A percentile compares a stretch with the other conserved stretches of the same genome.
These are phyloP conservation scores for Tapirus indicus DNA, from an alignment of 2,797 vertebrate genomes.

Conservation along the genomic window DNA sequence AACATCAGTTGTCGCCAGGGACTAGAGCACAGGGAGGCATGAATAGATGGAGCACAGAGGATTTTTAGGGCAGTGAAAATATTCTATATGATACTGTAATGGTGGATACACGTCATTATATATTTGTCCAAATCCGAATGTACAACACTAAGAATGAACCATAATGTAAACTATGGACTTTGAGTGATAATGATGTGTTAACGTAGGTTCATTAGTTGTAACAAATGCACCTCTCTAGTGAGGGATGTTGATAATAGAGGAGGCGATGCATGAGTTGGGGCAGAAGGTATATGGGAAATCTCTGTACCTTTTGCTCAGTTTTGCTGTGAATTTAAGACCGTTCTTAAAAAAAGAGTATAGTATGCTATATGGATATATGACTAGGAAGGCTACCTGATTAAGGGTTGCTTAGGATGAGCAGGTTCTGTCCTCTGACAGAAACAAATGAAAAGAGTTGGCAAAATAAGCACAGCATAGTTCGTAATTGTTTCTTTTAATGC, in stretches of 20 bases:
- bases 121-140: neutral
- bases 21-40: neutral
- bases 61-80: neutral
- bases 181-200: neutral
- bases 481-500: slow-evolving; percentile 9
- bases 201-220: neutral
- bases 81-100: neutral
- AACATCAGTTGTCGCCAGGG: neutral
- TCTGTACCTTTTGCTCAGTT: neutral
- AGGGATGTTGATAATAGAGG: neutral
- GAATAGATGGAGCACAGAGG: neutral
- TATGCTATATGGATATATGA: neutral
- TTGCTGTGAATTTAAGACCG: neutral
- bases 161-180: neutral
- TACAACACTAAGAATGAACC: neutral
- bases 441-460: slow-evolving; percentile 5
- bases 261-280: neutral
- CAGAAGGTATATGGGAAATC: neutral
- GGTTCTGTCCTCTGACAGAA: neutral
- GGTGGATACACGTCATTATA: neutral
- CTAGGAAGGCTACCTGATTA: neutral
- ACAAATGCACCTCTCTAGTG: neutral
- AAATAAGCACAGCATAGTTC: slow-evolving; percentile 2
- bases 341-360: neutral
- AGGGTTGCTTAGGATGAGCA: neutral